These are phyloP conservation scores for Hippocampus comes DNA, from an alignment of 2,113 vertebrate species.

Conservation along the genomic window DNA sequence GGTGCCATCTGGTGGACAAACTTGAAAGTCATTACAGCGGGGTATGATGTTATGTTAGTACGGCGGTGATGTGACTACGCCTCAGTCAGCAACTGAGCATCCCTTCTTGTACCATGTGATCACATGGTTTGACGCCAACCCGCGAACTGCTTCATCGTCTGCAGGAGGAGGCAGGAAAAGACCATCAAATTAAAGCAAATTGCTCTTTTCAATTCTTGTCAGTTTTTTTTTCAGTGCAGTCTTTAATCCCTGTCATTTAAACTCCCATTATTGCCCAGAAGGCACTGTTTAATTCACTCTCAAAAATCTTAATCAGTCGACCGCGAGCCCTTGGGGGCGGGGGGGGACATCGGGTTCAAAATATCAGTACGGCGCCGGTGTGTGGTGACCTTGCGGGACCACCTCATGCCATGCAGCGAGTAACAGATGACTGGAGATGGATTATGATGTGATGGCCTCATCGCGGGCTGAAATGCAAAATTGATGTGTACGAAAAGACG, in stretches of 20 bases:
- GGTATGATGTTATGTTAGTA: too few relatives aligned
- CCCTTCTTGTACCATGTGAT: too few relatives aligned
- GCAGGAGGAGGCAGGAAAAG: background rate
- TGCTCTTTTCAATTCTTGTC: background rate
- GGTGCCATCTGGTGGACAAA: background rate
- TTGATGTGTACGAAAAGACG: background rate
- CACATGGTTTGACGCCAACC: too few relatives aligned
- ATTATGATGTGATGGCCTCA: constrained; percentile 17
- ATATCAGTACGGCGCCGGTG: constrained; percentile 21
- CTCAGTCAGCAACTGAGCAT: too few relatives aligned
- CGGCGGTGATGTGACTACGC: too few relatives aligned
- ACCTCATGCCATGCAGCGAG: constrained; percentile 24
- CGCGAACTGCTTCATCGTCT: background rate
- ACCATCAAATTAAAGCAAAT: background rate
- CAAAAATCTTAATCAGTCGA: background rate
- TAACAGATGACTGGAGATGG: constrained; percentile 28
- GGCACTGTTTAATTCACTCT: background rate
- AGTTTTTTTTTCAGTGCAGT: background rate
- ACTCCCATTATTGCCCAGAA: background rate
- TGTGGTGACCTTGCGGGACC: constrained; percentile 27
- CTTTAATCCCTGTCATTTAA: background rate
- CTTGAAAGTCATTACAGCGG: too few relatives aligned
- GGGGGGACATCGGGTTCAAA: background rate
- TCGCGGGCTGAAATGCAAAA: constrained; percentile 33
- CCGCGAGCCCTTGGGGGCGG: background rate